These are phyloP conservation scores for Pachliopta kotzebuea DNA, from an alignment of 2,888 invertebrate species.

Conservation along the genomic window DNA sequence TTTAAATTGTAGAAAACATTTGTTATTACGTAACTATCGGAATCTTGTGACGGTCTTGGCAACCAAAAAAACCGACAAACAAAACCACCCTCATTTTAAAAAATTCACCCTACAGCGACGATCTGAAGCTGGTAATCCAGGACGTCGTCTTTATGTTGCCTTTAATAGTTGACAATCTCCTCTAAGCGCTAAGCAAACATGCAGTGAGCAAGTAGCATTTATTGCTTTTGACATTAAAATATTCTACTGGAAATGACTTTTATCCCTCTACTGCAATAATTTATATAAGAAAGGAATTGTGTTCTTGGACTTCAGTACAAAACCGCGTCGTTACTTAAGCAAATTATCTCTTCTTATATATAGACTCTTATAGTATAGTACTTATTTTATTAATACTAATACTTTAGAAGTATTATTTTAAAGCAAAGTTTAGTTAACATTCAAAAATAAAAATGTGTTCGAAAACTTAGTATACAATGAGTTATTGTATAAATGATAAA, in stretches of 20 bases:
- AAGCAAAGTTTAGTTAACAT: too few relatives aligned
- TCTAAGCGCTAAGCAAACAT: slow-evolving; percentile 48
- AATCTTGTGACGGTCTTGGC: too few relatives aligned
- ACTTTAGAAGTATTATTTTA: too few relatives aligned
- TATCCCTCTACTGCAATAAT: neutral
- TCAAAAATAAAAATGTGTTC: too few relatives aligned
- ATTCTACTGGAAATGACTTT: slow-evolving; percentile 37
- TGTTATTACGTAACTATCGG: too few relatives aligned
- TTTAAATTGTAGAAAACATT: too few relatives aligned
- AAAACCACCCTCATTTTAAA: neutral
- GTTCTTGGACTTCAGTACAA: neutral
- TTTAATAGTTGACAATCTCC: slow-evolving; percentile 60
- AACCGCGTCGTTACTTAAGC: neutral
- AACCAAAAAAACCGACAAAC: neutral
- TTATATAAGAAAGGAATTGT: neutral
- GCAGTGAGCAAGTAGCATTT: slow-evolving; percentile 37
- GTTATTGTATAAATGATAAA: too few relatives aligned
- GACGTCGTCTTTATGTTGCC: slow-evolving; percentile 39
- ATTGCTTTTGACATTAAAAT: slow-evolving; percentile 32
- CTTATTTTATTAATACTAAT: too few relatives aligned
- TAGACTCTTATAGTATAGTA: too few relatives aligned
- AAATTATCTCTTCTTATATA: too few relatives aligned
- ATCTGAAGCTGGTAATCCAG: slow-evolving; percentile 42
- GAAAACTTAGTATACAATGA: too few relatives aligned
- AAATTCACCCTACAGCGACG: slow-evolving; percentile 26